Conservation (phyloP, 2,888 invertebrate species). For the Actias luna region DNA sequence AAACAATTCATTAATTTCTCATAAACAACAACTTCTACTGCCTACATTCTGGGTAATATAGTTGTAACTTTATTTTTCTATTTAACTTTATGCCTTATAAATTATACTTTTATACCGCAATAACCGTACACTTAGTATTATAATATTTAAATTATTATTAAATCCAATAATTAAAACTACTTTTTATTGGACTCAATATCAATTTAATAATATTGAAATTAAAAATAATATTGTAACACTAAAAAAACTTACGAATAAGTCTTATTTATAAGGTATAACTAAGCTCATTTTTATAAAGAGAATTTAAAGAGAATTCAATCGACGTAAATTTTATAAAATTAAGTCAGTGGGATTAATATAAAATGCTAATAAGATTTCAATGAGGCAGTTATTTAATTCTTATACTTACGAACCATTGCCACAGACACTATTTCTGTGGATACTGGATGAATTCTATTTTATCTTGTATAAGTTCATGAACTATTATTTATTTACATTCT, state of each 20-base stretch:
- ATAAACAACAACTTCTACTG: no score
- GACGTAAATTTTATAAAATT: constrained; percentile 63
- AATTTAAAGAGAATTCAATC: constrained; percentile 36
- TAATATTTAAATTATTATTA: no score
- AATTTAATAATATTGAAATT: no score
- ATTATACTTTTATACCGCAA: no score
- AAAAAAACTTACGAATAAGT: background rate
- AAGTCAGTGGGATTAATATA: constrained; percentile 60
- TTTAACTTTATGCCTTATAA: no score
- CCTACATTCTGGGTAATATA: no score
- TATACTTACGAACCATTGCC: background rate
- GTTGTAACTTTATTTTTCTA: no score
- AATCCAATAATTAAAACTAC: no score
- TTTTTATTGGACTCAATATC: no score
- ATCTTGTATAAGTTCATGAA: background rate
- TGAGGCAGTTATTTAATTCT: background rate
- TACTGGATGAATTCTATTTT: background rate
- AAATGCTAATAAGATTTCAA: constrained; percentile 56
- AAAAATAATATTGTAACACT: background rate
- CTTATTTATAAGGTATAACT: constrained; percentile 20
- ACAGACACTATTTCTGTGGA: background rate
- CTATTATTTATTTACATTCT: background rate
- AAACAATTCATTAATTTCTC: no score
- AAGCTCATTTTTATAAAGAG: constrained; percentile 30
- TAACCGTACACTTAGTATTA: no score